These are phyloP conservation scores for Theonella swinhoei DNA, from an alignment of 37 sponge, comb jelly and placozoan genomes.

Conservation along the genomic window DNA sequence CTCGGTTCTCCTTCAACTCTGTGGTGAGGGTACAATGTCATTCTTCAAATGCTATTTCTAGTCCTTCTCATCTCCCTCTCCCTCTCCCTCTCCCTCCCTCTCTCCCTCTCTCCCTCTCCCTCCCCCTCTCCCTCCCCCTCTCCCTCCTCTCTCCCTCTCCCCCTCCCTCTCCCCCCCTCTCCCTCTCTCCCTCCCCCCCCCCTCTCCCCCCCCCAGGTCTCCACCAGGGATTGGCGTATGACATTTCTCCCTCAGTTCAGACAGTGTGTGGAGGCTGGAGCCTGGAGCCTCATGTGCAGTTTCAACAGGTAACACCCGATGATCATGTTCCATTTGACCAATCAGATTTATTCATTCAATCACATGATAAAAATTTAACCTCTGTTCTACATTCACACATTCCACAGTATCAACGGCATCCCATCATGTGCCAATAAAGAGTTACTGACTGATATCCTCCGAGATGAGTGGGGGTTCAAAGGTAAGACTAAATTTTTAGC, in stretches of 20 bases:
- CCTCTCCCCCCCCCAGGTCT: constrained; percentile 45
- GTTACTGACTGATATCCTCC: constrained; percentile 53
- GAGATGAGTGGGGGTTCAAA: constrained; percentile 58
- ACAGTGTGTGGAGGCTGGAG: constrained; percentile 56
- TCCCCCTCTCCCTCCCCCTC: no score
- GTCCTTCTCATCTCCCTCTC: background rate
- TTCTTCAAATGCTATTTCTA: background rate
- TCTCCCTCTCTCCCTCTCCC: no score
- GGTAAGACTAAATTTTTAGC: background rate
- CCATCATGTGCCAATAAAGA: constrained; percentile 67
- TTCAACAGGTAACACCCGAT: constrained; percentile 59
- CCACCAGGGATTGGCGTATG: constrained; percentile 54
- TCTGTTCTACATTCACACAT: no score
- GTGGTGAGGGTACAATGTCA: constrained; percentile 27
- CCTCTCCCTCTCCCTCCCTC: background rate
- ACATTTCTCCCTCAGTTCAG: constrained; percentile 67
- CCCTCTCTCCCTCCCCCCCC: no score
- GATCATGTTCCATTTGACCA: no score
- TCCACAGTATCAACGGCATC: constrained; percentile 53
- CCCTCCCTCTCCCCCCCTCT: no score
- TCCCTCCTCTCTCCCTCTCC: no score
- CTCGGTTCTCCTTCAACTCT: constrained; percentile 42
- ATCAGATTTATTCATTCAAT: background rate
- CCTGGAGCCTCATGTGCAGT: constrained; percentile 64
- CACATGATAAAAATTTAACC: no score